Percentiles rank a stretch among this genome's conserved stretches.
Conservation (phyloP, 2,797 vertebrate species). For the Melanotaenia pygmaea region DNA sequence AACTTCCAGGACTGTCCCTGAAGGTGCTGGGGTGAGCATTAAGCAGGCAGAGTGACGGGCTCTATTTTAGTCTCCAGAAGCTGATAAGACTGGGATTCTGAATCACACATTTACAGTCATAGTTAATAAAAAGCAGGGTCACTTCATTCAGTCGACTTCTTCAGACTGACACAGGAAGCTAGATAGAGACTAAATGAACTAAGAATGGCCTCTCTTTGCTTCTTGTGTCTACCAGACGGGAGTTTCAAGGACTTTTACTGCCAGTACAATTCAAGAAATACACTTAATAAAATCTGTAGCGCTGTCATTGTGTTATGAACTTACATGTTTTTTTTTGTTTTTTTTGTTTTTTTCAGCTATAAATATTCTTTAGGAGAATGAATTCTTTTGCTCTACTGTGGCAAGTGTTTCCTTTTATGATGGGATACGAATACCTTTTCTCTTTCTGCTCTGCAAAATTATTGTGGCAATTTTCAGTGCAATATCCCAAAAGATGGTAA, state of each 20-base stretch:
- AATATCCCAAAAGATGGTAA: not conserved
- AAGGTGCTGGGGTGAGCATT: slow-evolving; percentile 59
- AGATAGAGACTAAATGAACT: slow-evolving; percentile 52
- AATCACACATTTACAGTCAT: slow-evolving; percentile 70
- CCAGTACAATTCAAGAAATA: slow-evolving; percentile 29
- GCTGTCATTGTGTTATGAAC: slow-evolving; percentile 31
- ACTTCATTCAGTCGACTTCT: slow-evolving; percentile 57
- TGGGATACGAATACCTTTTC: slow-evolving; percentile 14
- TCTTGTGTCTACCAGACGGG: slow-evolving; percentile 51
- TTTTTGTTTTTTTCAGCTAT: slow-evolving; percentile 26
- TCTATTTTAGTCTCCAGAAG: slow-evolving; percentile 58
- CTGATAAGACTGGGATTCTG: slow-evolving; percentile 66
- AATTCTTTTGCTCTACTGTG: slow-evolving; percentile 48
- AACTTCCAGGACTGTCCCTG: slow-evolving; percentile 63
- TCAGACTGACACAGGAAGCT: slow-evolving; percentile 51
- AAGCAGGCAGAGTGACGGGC: slow-evolving; percentile 56
- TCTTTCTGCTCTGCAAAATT: slow-evolving; percentile 43
- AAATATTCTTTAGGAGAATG: slow-evolving; percentile 44
- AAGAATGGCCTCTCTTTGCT: slow-evolving; percentile 24
- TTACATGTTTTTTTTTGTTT: slow-evolving; percentile 9
- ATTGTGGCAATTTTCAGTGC: slow-evolving; percentile 4
- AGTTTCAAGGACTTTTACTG: slow-evolving; percentile 58
- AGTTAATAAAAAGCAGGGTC: slow-evolving; percentile 68
- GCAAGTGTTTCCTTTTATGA: slow-evolving; percentile 48
- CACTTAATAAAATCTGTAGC: slow-evolving; percentile 46